Evolutionary conservation across 1,140 invertebrate genomes (phyloP), one percentile per base, ranked within the genome.

Genomic region (Mercenaria mercenaria): DNA sequence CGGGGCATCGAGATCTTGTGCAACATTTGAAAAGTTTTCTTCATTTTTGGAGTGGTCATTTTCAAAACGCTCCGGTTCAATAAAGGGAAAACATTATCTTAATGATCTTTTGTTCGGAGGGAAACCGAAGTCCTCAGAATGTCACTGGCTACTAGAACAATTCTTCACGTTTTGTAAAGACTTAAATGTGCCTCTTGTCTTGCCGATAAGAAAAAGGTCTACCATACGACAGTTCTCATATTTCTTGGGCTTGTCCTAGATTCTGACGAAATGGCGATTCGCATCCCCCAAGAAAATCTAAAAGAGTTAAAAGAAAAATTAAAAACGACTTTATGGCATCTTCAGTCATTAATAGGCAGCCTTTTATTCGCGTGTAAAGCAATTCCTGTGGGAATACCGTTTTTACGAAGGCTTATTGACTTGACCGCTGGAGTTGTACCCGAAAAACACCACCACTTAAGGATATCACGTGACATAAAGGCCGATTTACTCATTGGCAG

Each of bases 331-430:
- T 34, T 89, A 26, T 29, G 39, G n/a, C 80, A 88, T 32, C 20
- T 89, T n/a, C 85, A 92, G 50, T 85, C 77, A n/a, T 43, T 92
- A 13, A 85, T 90, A 29, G 91, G 79, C 18, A 18, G 20, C 10
- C 47, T 89, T 29, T 90, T 76, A 69, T 91, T 92, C 59, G 76
- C 56, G 26, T 82, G 37, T 41, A 67, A 72, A 52, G 83, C 69
- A 6, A 88, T 91, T 34, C 13, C 34, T 23, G 74, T 59, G 23
- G 91, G 87, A 0, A 0, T 77, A 13, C 34, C 86, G 23, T 91
- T 90, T 67, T 50, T 74, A 37, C 41, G 84, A 69, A 39, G 41
- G 8, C 43, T 91, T 11, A 39, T 69, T 18, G 72, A 56, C 23
- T 15, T 18, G 8, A 47, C 79, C 20, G 56, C 56, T 15, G 47